Percentiles rank a stretch among this genome's conserved stretches.
Conservation (phyloP, 2,888 invertebrate genomes). For the Nomada hirtipes region DNA sequence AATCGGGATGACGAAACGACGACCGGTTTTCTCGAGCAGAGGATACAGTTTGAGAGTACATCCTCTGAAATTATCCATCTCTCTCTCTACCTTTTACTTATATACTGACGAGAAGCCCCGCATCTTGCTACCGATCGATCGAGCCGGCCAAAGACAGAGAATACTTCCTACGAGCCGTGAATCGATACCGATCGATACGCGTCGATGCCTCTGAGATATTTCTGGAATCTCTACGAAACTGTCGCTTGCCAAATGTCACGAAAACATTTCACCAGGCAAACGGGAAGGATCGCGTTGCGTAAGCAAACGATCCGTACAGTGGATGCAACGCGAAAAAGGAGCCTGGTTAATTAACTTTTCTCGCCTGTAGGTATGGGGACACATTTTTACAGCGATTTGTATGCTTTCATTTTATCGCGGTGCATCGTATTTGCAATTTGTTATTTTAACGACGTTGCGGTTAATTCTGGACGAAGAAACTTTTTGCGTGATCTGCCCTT, state of each 20-base stretch:
- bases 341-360: not conserved
- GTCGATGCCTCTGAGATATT: slow-evolving; percentile 45
- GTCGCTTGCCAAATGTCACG: slow-evolving; percentile 52
- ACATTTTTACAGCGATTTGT: too few relatives aligned
- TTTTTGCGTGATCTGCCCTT: too few relatives aligned
- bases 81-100: slow-evolving; percentile 39
- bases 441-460: too few relatives aligned
- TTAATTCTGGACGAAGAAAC: too few relatives aligned
- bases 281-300: slow-evolving; percentile 9
- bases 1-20: slow-evolving; percentile 73
- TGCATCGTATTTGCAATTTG: too few relatives aligned
- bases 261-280: slow-evolving; percentile 11
- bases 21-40: slow-evolving; percentile 71
- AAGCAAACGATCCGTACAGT: not conserved
- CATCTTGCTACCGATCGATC: slow-evolving; percentile 52
- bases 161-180: slow-evolving; percentile 40
- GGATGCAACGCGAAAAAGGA: not conserved
- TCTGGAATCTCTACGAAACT: slow-evolving; percentile 24
- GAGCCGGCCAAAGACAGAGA: slow-evolving; percentile 36
- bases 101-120: slow-evolving; percentile 37
- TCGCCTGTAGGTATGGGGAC: too few relatives aligned
- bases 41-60: slow-evolving; percentile 66
- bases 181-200: slow-evolving; percentile 58
- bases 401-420: too few relatives aligned
- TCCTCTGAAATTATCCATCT: slow-evolving; percentile 61